Evolutionary conservation across 2,888 invertebrate species (phyloP).

Genomic region (Hydraecia micacea): DNA sequence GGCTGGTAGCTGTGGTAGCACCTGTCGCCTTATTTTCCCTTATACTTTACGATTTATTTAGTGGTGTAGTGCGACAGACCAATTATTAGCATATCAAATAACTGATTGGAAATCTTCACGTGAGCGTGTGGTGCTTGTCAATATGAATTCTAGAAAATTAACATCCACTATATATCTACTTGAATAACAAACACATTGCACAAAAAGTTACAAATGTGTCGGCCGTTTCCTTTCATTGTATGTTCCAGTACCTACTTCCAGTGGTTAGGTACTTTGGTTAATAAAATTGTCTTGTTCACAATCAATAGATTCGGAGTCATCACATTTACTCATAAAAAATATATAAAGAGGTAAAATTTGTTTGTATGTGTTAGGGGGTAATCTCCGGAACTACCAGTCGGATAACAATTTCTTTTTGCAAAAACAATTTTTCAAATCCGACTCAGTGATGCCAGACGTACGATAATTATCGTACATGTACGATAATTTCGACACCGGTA

Average conservation of each 20-base stretch:
- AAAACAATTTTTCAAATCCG: no score
- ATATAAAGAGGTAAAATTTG: no score
- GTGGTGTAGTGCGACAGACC: conserved; percentile 84
- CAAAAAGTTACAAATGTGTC: neutral
- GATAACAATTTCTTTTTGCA: no score
- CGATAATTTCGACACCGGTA: no score
- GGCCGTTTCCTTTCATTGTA: neutral
- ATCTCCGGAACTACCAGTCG: no score
- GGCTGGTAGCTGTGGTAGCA: conserved; percentile 82
- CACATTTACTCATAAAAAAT: conserved; percentile 8
- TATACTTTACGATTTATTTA: conserved; percentile 86
- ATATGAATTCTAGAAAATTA: neutral
- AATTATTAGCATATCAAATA: conserved; percentile 67
- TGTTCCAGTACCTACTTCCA: no score
- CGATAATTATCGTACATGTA: no score
- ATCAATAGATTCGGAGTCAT: conserved; percentile 61
- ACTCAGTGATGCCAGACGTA: no score
- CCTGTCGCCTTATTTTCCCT: conserved; percentile 83
- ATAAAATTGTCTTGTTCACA: conserved; percentile 47
- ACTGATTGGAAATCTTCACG: neutral
- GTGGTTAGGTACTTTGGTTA: conserved; percentile 16
- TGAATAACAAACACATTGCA: neutral
- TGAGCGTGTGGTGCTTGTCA: neutral
- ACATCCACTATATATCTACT: neutral
- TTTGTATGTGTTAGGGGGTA: no score